Evolutionary conservation across 2,797 vertebrate species (phyloP), one percentile per base, ranked within the genome.

Genomic region (Melanotaenia nigrans): DNA sequence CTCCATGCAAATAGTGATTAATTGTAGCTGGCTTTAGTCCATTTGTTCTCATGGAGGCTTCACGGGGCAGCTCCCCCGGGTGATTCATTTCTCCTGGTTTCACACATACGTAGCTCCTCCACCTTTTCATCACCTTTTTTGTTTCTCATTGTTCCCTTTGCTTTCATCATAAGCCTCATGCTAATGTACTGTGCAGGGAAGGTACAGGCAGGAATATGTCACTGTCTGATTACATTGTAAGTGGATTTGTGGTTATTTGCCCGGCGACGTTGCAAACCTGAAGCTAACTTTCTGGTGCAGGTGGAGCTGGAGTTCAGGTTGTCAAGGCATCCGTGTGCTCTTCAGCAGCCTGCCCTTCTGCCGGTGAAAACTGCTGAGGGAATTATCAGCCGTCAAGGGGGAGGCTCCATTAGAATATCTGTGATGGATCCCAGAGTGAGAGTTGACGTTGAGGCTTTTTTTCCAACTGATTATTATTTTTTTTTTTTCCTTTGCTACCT

Each of bases 1-100:
- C 64, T 94, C 88, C 89, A 91, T 93, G 90, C 93, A 90, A 94
- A 93, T 94, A 85, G 81, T 93, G 94, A 94, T 93, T 92, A 94
- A 95, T 94, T 71, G 73, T 73, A 64, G 85, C 86, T 90, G 92
- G 91, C 89, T 80, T 42, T 40, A 68, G 85, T 88, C 81, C 87
- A 76, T 90, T 90, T 87, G 84, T 93, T 94, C 83, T 94, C 82
- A 67, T 90, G 87, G 91, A 91, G 81, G 85, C 45, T 88, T 55
- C 85, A 85, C 88, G 57, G 88, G 87, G 88, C 85, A 83, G 89
- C 89, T 81, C 65, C 62, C 22, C 2, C 40, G 49, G 81, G 74
- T 88, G 86, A 92, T 90, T 90, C 88, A 87, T 85, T 88, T 77
- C 78, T 80, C 80, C 74, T 69, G 84, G 16, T 84, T 71, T 36